Evolutionary conservation across 2,797 vertebrate species (phyloP).

Genomic region (Propithecus deckenii): DNA sequence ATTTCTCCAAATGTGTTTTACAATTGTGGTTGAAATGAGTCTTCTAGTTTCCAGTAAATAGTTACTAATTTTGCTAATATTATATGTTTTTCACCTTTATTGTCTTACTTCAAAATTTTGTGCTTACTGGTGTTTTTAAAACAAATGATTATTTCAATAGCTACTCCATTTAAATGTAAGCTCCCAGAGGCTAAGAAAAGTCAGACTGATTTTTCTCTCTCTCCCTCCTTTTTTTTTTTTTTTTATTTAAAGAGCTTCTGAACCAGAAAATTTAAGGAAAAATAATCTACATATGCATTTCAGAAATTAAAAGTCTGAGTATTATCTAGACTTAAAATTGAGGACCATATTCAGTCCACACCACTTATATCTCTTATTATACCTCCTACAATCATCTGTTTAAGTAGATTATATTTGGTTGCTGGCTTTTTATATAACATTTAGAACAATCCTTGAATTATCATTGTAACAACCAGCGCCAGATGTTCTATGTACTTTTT

Average conservation of each 20-base stretch:
- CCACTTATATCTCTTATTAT: background rate
- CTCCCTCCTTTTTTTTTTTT: background rate
- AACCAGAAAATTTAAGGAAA: background rate
- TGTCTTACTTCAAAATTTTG: background rate
- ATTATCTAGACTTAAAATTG: background rate
- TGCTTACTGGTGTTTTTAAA: background rate
- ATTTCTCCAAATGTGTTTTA: constrained; percentile 3
- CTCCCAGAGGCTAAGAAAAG: background rate
- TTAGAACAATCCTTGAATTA: constrained; percentile 21
- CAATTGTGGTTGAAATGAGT: background rate
- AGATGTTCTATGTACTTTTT: constrained; percentile 61
- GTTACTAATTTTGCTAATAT: background rate
- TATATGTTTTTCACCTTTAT: background rate
- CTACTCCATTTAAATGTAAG: background rate
- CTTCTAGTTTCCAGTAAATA: background rate
- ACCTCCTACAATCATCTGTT: background rate
- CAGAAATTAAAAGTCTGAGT: constrained; percentile 3
- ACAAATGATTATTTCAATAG: background rate
- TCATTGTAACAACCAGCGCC: constrained; percentile 37
- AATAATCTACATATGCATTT: background rate
- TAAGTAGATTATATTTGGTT: constrained; percentile 29
- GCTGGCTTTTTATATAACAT: constrained; percentile 3
- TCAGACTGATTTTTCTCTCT: background rate
- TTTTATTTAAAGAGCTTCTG: background rate
- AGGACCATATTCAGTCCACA: background rate